Evolutionary conservation across 2,797 vertebrate genomes (phyloP), one percentile per base, ranked within the genome.

Genomic region (Kryptopterus vitreolus): DNA sequence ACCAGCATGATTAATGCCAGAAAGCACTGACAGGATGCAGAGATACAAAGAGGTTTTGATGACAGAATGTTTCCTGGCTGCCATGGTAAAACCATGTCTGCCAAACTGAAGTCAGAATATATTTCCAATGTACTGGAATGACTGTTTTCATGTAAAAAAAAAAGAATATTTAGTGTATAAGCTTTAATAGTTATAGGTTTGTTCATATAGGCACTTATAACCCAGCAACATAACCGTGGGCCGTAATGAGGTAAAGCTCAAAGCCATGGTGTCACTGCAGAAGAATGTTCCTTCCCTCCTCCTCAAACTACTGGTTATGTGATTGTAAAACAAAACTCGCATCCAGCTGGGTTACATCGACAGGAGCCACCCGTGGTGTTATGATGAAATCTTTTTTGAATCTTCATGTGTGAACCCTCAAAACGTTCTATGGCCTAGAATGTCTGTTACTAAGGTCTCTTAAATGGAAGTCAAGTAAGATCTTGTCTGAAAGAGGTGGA

Each of bases 401-500:
- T 86, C 86, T 91, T 91, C 87, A 85, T 83, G 84, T 78, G 84
- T 78, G 80, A 80, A 78, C 59, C 76, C 57, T 76, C 70, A 80
- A 69, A 78, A 73, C 61, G 33, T 52, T 50, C 66, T 62, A 78
- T 82, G 76, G 84, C 83, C 78, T 69, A 62, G 86, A 82, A 46
- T 70, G 81, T 81, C 79, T 82, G 35, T 78, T 85, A 90, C 86
- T 83, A 84, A 79, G 81, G 85, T 84, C 83, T 78, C 79, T 79
- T 84, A 81, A 77, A 86, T 79, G 65, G 65, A 57, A 81, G 90
- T 94, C 90, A 93, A 90, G 91, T 92, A 92, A 88, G 87, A 87
- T 93, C 92, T 92, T 93, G 92, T 93, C 91, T 92, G 86, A 82
- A 81, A 85, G 78, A 87, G 88, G 88, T 81, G 91, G 91, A 85